Base-by-base conservation (phyloP, 2,113 vertebrate species). In the Mastomys coucha region DNA sequence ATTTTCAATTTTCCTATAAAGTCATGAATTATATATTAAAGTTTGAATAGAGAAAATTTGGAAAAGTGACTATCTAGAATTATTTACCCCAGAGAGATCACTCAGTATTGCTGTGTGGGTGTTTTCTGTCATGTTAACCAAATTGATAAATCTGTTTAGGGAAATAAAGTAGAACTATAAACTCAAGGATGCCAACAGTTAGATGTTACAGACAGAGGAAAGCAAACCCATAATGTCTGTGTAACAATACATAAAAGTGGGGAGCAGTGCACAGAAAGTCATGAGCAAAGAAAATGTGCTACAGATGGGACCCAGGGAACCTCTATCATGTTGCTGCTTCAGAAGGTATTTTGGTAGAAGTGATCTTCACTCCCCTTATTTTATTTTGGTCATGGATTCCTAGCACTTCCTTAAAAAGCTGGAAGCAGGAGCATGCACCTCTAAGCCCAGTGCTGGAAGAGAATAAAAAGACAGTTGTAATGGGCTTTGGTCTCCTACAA, bases 291-390 rank as follows among this genome's bases (percentile, higher is more conserved):
- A 31, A 7, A 28, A 80, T 60, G 11, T 45, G 4, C 49, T 84
- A 19, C 31, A 7, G 5, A n/a, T 72, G 33, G 5, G 9, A 4
- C 19, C 8, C 31, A 13, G 20, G 78, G n/a, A 58, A 75, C 73
- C 19, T 42, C 22, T 22, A 0, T 2, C 0, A 0, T 90, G 0
- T 7, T 56, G 2, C 36, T 45, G 3, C 39, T 69, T 91, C 19
- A 31, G 69, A 53, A 82, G 7, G 39, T 28, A 69, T 24, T 82
- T 63, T 65, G 81, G 33, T 11, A 67, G 2, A 13, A 77, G 8
- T 73, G 0, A 17, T 33, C 76, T 81, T 39, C 49, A 67, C 56
- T 93, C 24, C 2, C 51, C 17, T 65, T 49, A 0, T 87, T 53
- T 80, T 49, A 45, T 75, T 78, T 11, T 72, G 17, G 87, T 3